Evolutionary conservation across 2,888 invertebrate species (phyloP), one percentile per base, ranked within the genome.

Genomic region (Lapara coniferarum): DNA sequence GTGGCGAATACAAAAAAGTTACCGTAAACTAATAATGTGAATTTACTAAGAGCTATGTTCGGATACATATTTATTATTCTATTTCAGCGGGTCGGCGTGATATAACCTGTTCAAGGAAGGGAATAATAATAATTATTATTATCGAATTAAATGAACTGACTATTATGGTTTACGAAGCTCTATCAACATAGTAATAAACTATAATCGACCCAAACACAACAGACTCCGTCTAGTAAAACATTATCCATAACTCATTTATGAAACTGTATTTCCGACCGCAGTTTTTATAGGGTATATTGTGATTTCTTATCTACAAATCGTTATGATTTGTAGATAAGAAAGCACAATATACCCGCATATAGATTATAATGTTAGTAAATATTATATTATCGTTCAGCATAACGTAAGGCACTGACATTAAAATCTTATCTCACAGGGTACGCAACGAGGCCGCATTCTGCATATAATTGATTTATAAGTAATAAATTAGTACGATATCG

Each of bases 401-500:
- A 63, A 53, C 53, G 44, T 63, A 63, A 69, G 63, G 68, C 68
- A 69, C 59, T 69, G 68, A 69, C 68, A 69, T 69, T 59, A 69
- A 69, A 53, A 63, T 52, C 53, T 63, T 69, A 69, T 69, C 68
- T 55, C 55, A 53, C 53, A 63, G 52, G 44, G 59, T 63, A n/a
- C 19, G 44, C 44, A 53, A 69, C 59, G 53, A 69, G 53, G 59
- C 44, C 68, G 52, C 52, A 59, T 63, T 63, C 59, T 68, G 58
- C 58, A 63, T 66, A 72, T 75, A 75, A 77, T 76, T 75, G 76
- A 79, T 80, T 78, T 80, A 79, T 80, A 72, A 72, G 72, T 66
- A 69, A 74, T 81, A 74, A 81, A 78, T 77, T 49, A 63, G 19
- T 19, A 49, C 46, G 46, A 46, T 63, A 63, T 63, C 63, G 46